Evolutionary conservation across 2,113 vertebrate species (phyloP).

Genomic region (Gymnogyps californianus): DNA sequence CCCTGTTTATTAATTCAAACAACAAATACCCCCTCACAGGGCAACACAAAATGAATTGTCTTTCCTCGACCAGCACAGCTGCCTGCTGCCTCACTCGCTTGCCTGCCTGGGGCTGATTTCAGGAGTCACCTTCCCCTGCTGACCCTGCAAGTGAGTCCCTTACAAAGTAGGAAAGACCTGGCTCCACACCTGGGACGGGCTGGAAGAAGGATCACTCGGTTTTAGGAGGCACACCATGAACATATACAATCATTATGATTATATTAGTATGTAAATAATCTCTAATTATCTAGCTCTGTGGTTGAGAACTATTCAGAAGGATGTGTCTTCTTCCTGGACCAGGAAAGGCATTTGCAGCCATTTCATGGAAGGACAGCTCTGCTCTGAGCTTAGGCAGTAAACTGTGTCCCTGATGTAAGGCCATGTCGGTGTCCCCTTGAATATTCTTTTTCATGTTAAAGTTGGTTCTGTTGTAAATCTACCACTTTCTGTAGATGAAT

Average conservation of each 20-base stretch:
- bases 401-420: not conserved
- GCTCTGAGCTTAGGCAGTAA: not conserved
- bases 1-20: not conserved
- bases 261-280: not conserved
- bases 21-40: not conserved
- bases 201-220: not conserved
- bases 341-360: not conserved
- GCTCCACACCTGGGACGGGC: not conserved
- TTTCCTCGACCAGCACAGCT: not conserved
- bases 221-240: not conserved
- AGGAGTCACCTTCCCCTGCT: not conserved
- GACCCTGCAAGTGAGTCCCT: not conserved
- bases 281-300: not conserved
- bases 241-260: not conserved
- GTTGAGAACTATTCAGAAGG: not conserved
- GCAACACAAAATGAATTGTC: not conserved
- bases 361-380: not conserved
- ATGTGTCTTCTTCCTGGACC: not conserved
- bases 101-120: not conserved
- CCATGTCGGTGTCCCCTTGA: not conserved
- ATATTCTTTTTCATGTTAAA: not conserved
- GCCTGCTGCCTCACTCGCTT: not conserved
- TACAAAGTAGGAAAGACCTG: not conserved
- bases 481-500: not conserved
- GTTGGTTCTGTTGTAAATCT: not conserved